Evolutionary conservation across 1,140 invertebrate species (phyloP).

Genomic region (Streblospio benedicti): DNA sequence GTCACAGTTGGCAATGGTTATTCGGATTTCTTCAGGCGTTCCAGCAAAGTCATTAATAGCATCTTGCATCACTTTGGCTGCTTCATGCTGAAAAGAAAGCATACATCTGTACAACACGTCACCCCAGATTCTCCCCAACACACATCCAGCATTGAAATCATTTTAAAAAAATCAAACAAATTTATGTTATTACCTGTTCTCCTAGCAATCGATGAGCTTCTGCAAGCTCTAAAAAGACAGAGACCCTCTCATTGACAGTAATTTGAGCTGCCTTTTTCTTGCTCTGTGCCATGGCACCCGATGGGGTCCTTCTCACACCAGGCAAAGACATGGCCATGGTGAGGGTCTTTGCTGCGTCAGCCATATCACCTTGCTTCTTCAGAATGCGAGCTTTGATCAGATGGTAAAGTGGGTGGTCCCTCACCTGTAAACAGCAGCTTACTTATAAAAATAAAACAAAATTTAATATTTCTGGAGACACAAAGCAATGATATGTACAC

Average conservation of each 20-base stretch:
- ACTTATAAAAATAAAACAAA: not conserved
- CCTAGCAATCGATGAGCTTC: constrained; percentile 62
- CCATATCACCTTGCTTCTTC: constrained; percentile 63
- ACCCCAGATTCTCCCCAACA: constrained; percentile 5
- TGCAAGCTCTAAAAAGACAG: constrained; percentile 79
- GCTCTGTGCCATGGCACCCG: constrained; percentile 20
- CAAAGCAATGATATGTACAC: no score
- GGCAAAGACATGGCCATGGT: constrained; percentile 58
- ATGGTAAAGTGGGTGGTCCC: constrained; percentile 84
- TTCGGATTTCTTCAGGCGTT: constrained; percentile 71
- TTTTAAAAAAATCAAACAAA: not conserved
- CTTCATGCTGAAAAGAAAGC: constrained; percentile 56
- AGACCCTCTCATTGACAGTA: constrained; percentile 68
- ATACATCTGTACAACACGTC: no score
- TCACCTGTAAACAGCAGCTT: no score
- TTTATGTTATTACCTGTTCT: constrained; percentile 50
- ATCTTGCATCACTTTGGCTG: constrained; percentile 69
- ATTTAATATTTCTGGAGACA: no score
- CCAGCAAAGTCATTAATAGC: constrained; percentile 67
- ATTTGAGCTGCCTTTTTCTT: constrained; percentile 46
- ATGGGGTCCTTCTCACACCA: constrained; percentile 32
- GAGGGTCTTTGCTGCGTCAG: constrained; percentile 68
- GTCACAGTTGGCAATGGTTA: constrained; percentile 76
- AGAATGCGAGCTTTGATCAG: constrained; percentile 73
- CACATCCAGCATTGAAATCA: not conserved